Evolutionary conservation across 2,888 invertebrate genomes (phyloP).

Genomic region (Xestia rhomboidea): DNA sequence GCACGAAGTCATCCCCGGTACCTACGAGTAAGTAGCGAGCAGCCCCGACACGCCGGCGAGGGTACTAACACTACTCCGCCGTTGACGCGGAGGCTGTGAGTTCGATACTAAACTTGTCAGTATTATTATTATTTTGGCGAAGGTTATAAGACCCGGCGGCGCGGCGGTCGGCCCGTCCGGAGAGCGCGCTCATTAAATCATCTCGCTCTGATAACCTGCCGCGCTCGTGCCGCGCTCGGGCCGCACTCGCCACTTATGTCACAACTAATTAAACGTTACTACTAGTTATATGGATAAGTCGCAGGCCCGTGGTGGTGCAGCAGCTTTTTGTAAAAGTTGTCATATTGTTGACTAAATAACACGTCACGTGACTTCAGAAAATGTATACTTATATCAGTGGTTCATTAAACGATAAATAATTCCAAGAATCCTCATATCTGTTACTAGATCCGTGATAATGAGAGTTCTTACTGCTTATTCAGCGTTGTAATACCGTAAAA

Average conservation of each 20-base stretch:
- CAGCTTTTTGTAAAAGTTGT: neutral
- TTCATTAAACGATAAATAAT: neutral
- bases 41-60: too few species aligned
- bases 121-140: neutral
- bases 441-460: too few species aligned
- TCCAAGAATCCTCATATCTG: neutral
- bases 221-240: slow-evolving; percentile 1
- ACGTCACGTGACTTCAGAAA: neutral
- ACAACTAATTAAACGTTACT: neutral
- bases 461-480: neutral
- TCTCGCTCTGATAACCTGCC: slow-evolving; percentile 59
- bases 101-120: too few species aligned
- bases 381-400: neutral
- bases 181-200: slow-evolving; percentile 59
- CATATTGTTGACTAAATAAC: neutral
- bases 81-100: too few species aligned
- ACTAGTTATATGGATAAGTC: neutral
- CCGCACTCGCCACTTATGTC: neutral
- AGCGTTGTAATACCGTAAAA: neutral
- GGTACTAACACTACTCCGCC: too few species aligned
- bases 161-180: slow-evolving; percentile 3
- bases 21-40: too few species aligned
- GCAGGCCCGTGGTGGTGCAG: neutral
- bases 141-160: slow-evolving; percentile 8
- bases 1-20: too few species aligned